These are phyloP conservation scores for Panurus biarmicus DNA, from an alignment of 2,113 vertebrate genomes.

Conservation along the genomic window DNA sequence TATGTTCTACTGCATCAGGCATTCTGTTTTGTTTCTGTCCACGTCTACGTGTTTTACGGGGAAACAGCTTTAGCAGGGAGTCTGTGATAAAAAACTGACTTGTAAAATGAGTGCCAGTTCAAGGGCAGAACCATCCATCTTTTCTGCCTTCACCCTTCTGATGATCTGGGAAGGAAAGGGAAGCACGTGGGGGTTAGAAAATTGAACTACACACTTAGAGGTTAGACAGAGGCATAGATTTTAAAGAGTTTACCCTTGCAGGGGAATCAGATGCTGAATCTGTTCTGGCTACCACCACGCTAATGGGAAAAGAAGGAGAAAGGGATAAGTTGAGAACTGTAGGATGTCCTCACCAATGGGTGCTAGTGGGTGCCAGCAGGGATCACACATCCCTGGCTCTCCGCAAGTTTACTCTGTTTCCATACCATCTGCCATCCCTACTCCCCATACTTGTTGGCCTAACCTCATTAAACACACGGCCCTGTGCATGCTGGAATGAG, in stretches of 20 bases:
- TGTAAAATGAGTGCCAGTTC: not conserved
- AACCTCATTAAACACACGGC: not conserved
- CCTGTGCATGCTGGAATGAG: not conserved
- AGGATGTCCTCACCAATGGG: not conserved
- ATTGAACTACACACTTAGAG: not conserved
- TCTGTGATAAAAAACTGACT: slow-evolving; percentile 2
- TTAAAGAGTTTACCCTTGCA: not conserved
- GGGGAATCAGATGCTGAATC: not conserved
- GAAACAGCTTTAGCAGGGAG: not conserved
- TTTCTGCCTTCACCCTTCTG: not conserved
- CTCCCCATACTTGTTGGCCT: not conserved
- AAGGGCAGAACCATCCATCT: not conserved
- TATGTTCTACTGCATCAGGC: not conserved
- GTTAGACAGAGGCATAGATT: not conserved
- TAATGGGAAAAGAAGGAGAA: not conserved
- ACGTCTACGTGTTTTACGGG: not conserved
- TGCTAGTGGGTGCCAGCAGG: not conserved
- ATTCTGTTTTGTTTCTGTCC: slow-evolving; percentile 28
- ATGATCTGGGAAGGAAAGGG: not conserved
- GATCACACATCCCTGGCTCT: not conserved
- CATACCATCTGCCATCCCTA: not conserved
- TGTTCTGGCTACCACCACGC: not conserved
- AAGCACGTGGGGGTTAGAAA: not conserved
- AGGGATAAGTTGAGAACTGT: not conserved
- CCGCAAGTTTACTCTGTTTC: not conserved